Percentiles rank a stretch among this genome's conserved stretches.
Evolutionary conservation across 2,797 vertebrate species (phyloP).

Genomic region (Anguilla megastoma): DNA sequence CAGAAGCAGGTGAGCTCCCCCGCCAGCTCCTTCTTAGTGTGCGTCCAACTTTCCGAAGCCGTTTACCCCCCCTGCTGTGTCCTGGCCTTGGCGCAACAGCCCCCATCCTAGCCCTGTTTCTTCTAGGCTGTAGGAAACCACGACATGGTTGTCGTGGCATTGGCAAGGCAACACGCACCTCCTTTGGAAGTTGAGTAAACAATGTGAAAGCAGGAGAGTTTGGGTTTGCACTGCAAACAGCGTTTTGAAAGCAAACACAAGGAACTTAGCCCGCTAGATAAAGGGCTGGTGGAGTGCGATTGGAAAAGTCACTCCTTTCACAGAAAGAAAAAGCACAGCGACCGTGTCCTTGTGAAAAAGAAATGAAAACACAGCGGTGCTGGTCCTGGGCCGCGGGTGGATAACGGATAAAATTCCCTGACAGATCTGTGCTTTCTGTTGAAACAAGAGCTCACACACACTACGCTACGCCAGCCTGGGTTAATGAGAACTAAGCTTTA

Average conservation of each 20-base stretch:
- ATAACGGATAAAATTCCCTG: neutral
- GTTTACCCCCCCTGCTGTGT: neutral
- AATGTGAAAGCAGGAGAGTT: neutral
- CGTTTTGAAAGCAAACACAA: neutral
- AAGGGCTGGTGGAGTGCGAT: neutral
- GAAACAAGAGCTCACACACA: neutral
- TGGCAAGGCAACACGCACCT: neutral
- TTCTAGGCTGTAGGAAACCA: neutral
- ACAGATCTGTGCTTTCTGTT: neutral
- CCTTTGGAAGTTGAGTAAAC: neutral
- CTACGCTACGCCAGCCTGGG: neutral
- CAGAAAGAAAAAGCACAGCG: neutral
- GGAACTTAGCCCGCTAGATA: neutral
- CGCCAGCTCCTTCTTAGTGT: neutral
- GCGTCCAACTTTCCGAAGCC: neutral
- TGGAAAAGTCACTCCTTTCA: neutral
- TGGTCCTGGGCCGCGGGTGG: neutral
- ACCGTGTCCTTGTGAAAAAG: neutral
- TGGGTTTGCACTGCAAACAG: neutral
- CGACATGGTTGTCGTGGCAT: neutral
- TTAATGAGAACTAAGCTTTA: neutral
- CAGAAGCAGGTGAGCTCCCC: slow-evolving; percentile 75
- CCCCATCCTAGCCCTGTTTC: neutral
- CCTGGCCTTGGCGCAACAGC: too few species aligned
- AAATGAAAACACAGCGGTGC: neutral